Evolutionary conservation across 2,113 vertebrate genomes (phyloP).

Genomic region (Anas platyrhynchos): DNA sequence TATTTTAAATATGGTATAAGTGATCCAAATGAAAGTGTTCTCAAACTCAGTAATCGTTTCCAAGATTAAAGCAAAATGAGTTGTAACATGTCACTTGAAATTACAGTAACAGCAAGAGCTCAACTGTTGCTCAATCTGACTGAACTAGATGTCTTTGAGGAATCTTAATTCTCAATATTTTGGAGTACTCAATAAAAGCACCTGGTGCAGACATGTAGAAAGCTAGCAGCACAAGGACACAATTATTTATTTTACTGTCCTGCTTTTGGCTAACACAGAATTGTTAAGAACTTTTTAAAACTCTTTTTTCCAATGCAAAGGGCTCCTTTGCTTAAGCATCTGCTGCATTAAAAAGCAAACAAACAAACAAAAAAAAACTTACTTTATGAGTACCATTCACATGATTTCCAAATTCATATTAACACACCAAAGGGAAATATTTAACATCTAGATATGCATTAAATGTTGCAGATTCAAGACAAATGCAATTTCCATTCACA

Average conservation of each 20-base stretch:
- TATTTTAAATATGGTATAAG: background rate
- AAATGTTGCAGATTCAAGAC: background rate
- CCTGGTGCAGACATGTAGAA: background rate
- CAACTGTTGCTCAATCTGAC: background rate
- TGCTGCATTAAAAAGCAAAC: background rate
- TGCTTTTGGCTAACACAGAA: background rate
- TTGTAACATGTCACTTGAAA: background rate
- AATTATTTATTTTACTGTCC: background rate
- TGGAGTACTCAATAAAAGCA: background rate
- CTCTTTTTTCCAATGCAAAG: background rate
- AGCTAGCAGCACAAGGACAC: background rate
- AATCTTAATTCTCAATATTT: background rate
- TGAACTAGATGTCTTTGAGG: background rate
- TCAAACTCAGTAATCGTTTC: background rate
- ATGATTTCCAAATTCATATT: background rate
- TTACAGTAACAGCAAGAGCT: background rate
- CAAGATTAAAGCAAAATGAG: conserved; percentile 14
- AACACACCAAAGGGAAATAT: conserved; percentile 15
- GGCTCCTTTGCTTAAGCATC: background rate
- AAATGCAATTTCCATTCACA: background rate
- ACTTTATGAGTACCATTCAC: background rate
- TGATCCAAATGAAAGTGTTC: background rate
- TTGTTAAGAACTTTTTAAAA: background rate
- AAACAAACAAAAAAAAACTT: too few species aligned
- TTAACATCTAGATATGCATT: background rate